Base-by-base conservation (phyloP, 2,113 vertebrate species). In the Macquaria ambigua region DNA sequence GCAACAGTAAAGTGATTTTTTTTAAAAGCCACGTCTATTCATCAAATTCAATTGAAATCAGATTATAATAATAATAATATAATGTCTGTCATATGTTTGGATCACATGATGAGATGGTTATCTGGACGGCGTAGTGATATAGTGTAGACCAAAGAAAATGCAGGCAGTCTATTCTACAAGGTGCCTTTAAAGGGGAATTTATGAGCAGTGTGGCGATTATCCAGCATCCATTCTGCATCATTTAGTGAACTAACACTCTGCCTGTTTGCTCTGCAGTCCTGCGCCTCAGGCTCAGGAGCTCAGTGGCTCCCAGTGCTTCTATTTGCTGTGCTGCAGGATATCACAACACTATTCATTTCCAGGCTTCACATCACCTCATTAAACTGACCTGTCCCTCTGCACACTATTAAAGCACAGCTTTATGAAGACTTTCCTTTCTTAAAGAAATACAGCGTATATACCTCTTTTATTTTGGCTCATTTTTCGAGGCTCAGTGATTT, bases 221-320 rank as follows among this genome's bases (percentile, higher is more conserved):
- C 87, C 84, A 76, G 79, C 84, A 81, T 91, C 90, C 86, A 91
- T 80, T 86, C 90, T 89, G 90, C 92, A 91, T 93, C 91, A 87
- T 90, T 92, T 89, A 90, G 91, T 87, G 80, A 86, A 78, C 84
- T 53, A 85, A 85, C 89, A 82, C 77, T 55, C 31, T 53, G 83
- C 71, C 89, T 85, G 86, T 90, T 92, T 90, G 85, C 76, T 89
- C 81, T 89, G 89, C 81, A 85, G 84, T 83, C 21, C 67, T 78
- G 72, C 0, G 83, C 86, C 83, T 89, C 79, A 28, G 90, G 87
- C 90, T 84, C 64, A 16, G 50, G 21, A 63, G 72, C 84, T 85
- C 87, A 89, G 86, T 85, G 90, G 83, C 79, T 93, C 91, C 89
- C 89, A 90, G 85, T 81, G 89, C 89, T 75, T 94, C 88, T 87